phyloP scores from a whole-genome alignment of 1,140 invertebrate species.

The Psilanteris sp. region DNA sequence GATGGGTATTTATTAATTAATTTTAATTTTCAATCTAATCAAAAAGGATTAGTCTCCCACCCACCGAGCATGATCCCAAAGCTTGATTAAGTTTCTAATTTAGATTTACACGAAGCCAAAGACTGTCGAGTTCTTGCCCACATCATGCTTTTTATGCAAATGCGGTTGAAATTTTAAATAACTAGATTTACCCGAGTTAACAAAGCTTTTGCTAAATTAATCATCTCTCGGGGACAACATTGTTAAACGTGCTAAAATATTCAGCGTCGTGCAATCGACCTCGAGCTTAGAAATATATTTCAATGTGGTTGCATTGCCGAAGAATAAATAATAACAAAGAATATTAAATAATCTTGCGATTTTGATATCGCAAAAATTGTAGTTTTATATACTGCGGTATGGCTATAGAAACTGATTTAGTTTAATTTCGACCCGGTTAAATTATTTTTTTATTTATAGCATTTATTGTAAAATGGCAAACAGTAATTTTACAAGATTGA shows the following conservation, averaged over 20 bases:
- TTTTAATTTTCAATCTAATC: slow-evolving; percentile 34
- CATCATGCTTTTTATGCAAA: slow-evolving; percentile 8
- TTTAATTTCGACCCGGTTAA: no score
- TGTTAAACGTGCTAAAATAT: not conserved
- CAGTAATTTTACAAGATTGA: no score
- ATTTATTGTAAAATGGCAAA: no score
- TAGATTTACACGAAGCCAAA: slow-evolving; percentile 19
- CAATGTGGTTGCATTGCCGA: no score
- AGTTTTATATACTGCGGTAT: no score
- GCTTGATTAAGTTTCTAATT: slow-evolving; percentile 45
- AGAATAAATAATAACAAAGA: no score
- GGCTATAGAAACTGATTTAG: no score
- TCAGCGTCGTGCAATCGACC: no score
- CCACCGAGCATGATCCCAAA: slow-evolving; percentile 11
- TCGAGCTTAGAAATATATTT: no score
- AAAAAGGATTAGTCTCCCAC: slow-evolving; percentile 20
- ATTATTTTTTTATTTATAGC: no score
- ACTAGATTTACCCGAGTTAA: not conserved
- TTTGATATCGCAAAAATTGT: no score
- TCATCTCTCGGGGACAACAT: not conserved
- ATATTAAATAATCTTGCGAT: no score
- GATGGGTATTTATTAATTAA: slow-evolving; percentile 20
- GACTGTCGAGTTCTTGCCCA: not conserved
- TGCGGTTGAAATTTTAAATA: slow-evolving; percentile 2
- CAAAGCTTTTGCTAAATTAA: not conserved